Evolutionary conservation across 2,888 invertebrate genomes (phyloP).

Genomic region (Drosophila stalkeri): DNA sequence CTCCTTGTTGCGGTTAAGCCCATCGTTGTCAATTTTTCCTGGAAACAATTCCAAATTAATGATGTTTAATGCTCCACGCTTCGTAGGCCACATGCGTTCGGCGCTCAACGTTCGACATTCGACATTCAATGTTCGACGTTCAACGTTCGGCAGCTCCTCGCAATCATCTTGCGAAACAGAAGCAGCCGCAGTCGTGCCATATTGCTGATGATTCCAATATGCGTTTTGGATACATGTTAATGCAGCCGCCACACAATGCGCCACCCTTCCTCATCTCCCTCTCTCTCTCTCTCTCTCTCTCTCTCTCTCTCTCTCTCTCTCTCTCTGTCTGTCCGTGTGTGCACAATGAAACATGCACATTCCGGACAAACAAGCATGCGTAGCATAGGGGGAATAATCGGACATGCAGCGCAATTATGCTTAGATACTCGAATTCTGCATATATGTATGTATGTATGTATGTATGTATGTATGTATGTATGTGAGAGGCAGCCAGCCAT

Average conservation of each 20-base stretch:
- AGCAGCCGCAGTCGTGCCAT: slow-evolving; percentile 48
- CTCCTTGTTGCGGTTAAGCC: slow-evolving; percentile 51
- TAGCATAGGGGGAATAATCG: slow-evolving; percentile 33
- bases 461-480: no score
- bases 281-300: no score
- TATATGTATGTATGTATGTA: background rate
- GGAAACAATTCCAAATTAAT: slow-evolving; percentile 68
- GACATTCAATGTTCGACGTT: background rate
- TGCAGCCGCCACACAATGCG: slow-evolving; percentile 5
- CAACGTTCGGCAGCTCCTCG: background rate
- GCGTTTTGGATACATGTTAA: slow-evolving; percentile 38
- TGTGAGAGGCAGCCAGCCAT: background rate
- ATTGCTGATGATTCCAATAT: slow-evolving; percentile 57
- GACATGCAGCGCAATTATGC: slow-evolving; percentile 14
- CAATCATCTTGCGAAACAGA: slow-evolving; percentile 46
- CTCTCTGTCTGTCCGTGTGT: background rate
- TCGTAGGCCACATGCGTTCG: slow-evolving; percentile 60
- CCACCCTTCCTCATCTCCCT: background rate
- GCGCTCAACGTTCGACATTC: slow-evolving; percentile 17
- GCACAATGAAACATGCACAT: slow-evolving; percentile 35
- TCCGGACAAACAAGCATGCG: slow-evolving; percentile 39
- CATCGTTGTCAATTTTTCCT: slow-evolving; percentile 66
- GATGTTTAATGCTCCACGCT: slow-evolving; percentile 70
- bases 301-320: no score
- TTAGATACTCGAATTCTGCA: slow-evolving; percentile 1